Evolutionary conservation across 2,113 vertebrate species (phyloP), one percentile per base, ranked within the genome.

Genomic region (Isichthys henryi): DNA sequence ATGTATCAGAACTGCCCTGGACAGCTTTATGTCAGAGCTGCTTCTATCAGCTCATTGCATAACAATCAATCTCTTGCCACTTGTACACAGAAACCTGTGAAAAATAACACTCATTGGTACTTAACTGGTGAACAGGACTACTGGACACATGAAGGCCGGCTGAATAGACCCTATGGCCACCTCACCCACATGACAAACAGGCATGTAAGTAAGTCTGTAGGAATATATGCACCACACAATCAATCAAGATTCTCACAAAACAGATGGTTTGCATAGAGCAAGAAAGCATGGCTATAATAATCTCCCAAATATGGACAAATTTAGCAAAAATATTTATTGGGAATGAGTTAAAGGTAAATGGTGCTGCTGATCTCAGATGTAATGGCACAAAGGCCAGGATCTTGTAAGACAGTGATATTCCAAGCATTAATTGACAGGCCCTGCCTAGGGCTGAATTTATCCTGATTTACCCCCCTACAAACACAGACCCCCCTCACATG

Each of bases 1-100:
- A 10, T 84, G 21, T 13, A 17, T 45, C 77, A 21, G 90, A 94
- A 91, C 82, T 52, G n/a, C 43, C 80, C 27, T 27, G 62, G 62
- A 70, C 62, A 70, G 27, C 27, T 2, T n/a, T 3, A 10, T 66
- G n/a, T 27, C 58, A 66, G n/a, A 66, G 58, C 23, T 66, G 31
- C 15, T 77, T 77, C 70, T 17, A 77, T 17, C 3, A 77, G 27
- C 5, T 77, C 70, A 77, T 13, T 77, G 11, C 70, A 39, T 15
- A 17, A 39, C 31, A 77, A 77, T 74, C 31, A 74, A 35, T 39
- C 70, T 17, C 31, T 11, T 13, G 3, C 31, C 27, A 15, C 10
- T 31, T 39, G 27, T 31, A 31, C 70, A 77, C 27, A 39, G 70
- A 77, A 39, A 77, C 27, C 70, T 39, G 31, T 39, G 31, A 77